Evolutionary conservation across 2,888 invertebrate species (phyloP).

Genomic region (Azorinus chamasolen): DNA sequence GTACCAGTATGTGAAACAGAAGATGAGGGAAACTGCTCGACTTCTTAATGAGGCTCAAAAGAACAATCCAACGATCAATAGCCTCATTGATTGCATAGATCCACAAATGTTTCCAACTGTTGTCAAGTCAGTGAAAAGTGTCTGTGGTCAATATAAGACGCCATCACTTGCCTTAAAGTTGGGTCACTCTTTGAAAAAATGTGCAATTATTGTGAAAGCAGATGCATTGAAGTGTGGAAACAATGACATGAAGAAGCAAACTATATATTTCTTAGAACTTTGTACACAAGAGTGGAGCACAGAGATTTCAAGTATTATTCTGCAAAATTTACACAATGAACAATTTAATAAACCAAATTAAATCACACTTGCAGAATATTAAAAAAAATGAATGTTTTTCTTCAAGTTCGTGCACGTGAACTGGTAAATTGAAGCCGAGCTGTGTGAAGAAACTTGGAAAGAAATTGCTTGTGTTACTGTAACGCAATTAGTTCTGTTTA

Average conservation of each 20-base stretch:
- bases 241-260: constrained; percentile 1
- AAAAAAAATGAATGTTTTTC: constrained; percentile 5
- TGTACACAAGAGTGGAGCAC: constrained; percentile 25
- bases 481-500: constrained; percentile 37
- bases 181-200: constrained; percentile 28
- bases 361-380: constrained; percentile 30
- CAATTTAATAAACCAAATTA: constrained; percentile 20
- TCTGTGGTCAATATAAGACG: constrained; percentile 12
- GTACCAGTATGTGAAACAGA: constrained; percentile 26
- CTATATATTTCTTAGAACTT: constrained; percentile 11
- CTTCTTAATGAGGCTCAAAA: constrained; percentile 4
- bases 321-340: constrained; percentile 4
- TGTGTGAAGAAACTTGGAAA: constrained; percentile 12
- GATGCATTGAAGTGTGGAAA: constrained; percentile 5
- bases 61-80: neutral
- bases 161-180: constrained; percentile 26
- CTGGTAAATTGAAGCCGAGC: neutral
- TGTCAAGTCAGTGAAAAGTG: constrained; percentile 9
- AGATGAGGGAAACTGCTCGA: constrained; percentile 29
- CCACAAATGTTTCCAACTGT: neutral
- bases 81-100: constrained; percentile 24
- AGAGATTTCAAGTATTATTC: constrained; percentile 11
- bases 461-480: constrained; percentile 14
- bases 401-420: constrained; percentile 5
- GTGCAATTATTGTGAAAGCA: constrained; percentile 8